Conservation (phyloP, 2,797 vertebrate species). For the Coranthus polyacanthus region DNA sequence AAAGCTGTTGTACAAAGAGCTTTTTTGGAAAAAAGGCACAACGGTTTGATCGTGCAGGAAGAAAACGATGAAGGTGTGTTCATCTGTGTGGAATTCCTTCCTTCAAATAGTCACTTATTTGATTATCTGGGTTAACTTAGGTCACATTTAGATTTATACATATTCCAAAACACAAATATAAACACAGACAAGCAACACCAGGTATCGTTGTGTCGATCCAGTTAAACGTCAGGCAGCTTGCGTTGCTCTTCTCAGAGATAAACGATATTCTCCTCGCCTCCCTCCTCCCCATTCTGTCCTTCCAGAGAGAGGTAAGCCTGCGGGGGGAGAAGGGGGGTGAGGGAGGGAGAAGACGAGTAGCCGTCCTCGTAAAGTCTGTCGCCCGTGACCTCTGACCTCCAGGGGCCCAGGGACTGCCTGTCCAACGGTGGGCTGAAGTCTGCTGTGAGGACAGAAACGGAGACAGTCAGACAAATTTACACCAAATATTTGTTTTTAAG, state of each 20-base stretch:
- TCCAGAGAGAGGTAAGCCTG: constrained; percentile 79
- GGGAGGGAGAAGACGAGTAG: constrained; percentile 68
- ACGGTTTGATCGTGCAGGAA: constrained; percentile 48
- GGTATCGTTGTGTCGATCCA: constrained; percentile 28
- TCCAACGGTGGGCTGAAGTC: constrained; percentile 62
- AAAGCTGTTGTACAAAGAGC: constrained; percentile 43
- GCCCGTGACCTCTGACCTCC: constrained; percentile 69
- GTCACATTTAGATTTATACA: no score
- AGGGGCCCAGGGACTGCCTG: constrained; percentile 50
- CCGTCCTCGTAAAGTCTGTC: constrained; percentile 66
- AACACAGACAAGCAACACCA: constrained; percentile 33
- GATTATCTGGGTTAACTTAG: constrained; percentile 20
- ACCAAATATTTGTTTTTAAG: no score
- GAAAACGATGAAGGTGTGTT: constrained; percentile 35
- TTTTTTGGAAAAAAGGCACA: constrained; percentile 68
- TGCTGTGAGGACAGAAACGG: constrained; percentile 40
- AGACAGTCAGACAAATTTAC: no score
- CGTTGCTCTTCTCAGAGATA: constrained; percentile 74
- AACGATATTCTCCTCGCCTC: constrained; percentile 83
- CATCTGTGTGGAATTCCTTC: constrained; percentile 20
- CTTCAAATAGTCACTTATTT: constrained; percentile 20
- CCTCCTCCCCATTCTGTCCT: constrained; percentile 77
- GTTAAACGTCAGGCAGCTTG: constrained; percentile 35
- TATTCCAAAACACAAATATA: constrained; percentile 26
- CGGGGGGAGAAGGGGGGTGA: constrained; percentile 68